Percentiles rank a stretch among this genome's conserved stretches.
phyloP scores from a whole-genome alignment of 2,888 invertebrate genomes.

The Drosophila formosana region DNA sequence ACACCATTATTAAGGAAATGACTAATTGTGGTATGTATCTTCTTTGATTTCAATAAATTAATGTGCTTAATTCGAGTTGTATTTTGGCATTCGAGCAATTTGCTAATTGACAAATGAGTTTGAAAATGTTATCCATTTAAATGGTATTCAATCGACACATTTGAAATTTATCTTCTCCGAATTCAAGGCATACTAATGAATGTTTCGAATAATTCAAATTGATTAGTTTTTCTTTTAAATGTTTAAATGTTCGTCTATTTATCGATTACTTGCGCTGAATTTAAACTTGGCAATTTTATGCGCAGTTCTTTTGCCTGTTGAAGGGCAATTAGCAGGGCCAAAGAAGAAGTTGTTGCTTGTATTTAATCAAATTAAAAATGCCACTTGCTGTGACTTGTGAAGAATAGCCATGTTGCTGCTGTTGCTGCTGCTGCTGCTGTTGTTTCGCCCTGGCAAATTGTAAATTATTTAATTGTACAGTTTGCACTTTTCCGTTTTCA shows the following conservation, averaged over 20 bases:
- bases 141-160: not conserved
- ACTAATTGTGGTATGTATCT: constrained; percentile 3
- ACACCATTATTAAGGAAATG: not conserved
- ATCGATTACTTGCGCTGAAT: constrained; percentile 1
- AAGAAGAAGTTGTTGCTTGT: constrained; percentile 28
- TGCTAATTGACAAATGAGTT: not conserved
- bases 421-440: constrained; percentile 31
- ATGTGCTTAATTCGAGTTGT: not conserved
- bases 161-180: not conserved
- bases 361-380: constrained; percentile 74
- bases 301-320: constrained; percentile 8
- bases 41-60: constrained; percentile 5
- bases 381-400: constrained; percentile 64
- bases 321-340: constrained; percentile 17
- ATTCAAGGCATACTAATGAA: not conserved
- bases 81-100: not conserved
- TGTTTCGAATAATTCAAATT: not conserved
- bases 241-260: not conserved
- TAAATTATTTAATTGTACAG: constrained; percentile 73
- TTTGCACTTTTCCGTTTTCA: constrained; percentile 59
- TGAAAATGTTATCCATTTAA: not conserved
- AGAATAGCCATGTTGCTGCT: constrained; percentile 37
- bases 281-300: constrained; percentile 5
- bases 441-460: constrained; percentile 57
- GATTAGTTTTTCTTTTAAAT: too few relatives aligned